These are phyloP conservation scores for Myocastor coypus DNA, from an alignment of 2,113 vertebrate genomes.

Conservation along the genomic window DNA sequence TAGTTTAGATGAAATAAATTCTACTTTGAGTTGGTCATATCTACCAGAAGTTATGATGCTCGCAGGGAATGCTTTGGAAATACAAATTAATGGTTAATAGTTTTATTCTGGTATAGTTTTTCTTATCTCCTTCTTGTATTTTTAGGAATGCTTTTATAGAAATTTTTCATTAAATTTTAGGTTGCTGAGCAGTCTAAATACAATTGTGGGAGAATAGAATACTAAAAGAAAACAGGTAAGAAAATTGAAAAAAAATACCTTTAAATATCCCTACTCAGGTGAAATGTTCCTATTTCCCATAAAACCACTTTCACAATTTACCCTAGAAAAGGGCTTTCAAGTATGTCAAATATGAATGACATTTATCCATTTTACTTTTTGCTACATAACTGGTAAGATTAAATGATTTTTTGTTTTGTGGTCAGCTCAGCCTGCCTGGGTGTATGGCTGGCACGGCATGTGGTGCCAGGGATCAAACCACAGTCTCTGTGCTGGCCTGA, in stretches of 20 bases:
- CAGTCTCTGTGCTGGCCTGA: no score
- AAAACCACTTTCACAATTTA: slow-evolving; percentile 31
- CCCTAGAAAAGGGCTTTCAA: slow-evolving; percentile 50
- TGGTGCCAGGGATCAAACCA: no score
- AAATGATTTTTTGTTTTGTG: no score
- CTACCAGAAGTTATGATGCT: neutral
- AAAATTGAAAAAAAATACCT: neutral
- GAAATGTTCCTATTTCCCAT: neutral
- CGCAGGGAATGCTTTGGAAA: neutral
- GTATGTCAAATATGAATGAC: slow-evolving; percentile 24
- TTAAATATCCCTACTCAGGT: slow-evolving; percentile 35
- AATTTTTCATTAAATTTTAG: slow-evolving; percentile 17
- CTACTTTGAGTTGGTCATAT: neutral
- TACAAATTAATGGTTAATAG: neutral
- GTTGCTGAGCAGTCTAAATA: slow-evolving; percentile 27
- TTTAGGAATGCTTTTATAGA: neutral
- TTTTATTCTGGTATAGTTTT: slow-evolving; percentile 56
- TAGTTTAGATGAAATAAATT: slow-evolving; percentile 27
- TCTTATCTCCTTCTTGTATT: slow-evolving; percentile 10
- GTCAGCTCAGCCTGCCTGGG: no score
- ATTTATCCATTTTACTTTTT: slow-evolving; percentile 37
- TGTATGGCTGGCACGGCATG: no score
- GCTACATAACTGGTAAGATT: slow-evolving; percentile 41
- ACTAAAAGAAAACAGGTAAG: neutral
- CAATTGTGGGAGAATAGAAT: slow-evolving; percentile 5